A percentile compares a stretch with the other conserved stretches of the same genome.
These are phyloP conservation scores for Lathronympha strigana DNA, from an alignment of 2,888 invertebrate genomes.

Conservation along the genomic window DNA sequence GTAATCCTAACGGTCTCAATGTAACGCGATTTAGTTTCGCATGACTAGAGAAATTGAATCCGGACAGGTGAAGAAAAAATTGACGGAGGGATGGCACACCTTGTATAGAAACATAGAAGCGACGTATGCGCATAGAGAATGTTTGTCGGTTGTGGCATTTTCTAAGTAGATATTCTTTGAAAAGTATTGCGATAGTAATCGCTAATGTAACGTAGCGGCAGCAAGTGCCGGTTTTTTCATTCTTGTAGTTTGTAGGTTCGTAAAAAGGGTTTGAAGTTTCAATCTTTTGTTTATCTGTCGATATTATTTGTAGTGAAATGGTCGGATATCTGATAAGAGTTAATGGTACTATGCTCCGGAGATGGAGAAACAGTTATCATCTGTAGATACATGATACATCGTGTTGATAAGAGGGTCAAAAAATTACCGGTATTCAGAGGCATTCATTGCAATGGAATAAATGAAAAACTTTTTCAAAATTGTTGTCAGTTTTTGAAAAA, in stretches of 20 bases:
- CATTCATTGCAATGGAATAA: no score
- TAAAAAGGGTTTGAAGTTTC: neutral
- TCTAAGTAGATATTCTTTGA: neutral
- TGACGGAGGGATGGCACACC: slow-evolving; percentile 20
- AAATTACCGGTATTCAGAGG: no score
- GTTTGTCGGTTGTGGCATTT: neutral
- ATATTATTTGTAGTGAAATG: no score
- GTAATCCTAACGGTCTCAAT: slow-evolving; percentile 54
- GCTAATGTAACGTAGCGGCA: slow-evolving; percentile 6
- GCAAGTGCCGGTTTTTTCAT: slow-evolving; percentile 5
- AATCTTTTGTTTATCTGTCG: slow-evolving; percentile 1
- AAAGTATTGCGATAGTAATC: slow-evolving; percentile 25
- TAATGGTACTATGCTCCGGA: no score
- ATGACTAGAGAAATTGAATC: slow-evolving; percentile 38
- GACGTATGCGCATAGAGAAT: neutral
- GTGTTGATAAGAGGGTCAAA: no score
- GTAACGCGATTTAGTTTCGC: slow-evolving; percentile 54
- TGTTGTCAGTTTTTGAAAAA: no score
- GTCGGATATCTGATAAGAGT: no score
- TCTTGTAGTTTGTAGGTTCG: neutral
- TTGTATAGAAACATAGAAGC: neutral
- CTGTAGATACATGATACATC: no score
- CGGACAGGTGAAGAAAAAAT: slow-evolving; percentile 46
- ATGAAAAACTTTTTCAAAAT: no score
- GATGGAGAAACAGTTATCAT: no score